Base-by-base conservation (phyloP, 1,140 invertebrate genomes). In the Zaprionus ghesquierei region DNA sequence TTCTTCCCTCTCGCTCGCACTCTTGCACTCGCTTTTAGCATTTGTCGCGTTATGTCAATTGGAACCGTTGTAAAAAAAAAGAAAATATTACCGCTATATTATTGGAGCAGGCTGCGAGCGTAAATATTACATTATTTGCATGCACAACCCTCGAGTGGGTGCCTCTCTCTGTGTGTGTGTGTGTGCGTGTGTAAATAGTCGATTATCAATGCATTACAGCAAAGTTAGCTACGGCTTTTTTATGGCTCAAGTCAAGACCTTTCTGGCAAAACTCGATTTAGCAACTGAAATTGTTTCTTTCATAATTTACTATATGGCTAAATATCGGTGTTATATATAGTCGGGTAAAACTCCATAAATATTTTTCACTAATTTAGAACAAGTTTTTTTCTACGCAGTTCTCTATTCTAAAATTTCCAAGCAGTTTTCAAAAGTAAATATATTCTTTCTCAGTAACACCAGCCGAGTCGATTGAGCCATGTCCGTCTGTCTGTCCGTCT, bases 191-290 rank as follows among this genome's bases (percentile, higher is more conserved):
- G 41, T 22, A 18, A 46, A 46, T 46, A 46, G 41, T 46, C 18
- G 18, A 46, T 46, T 46, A 46, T 46, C 41, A 46, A 46, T 46
- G 41, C 41, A 46, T 46, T 46, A 46, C 41, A 46, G n/a, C 8
- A 10, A 46, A 46, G 18, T 46, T 46, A 22, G 41, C 22, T 46
- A 46, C 41, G 41, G 41, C n/a, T n/a, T 46, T 46, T 46, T 46
- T 46, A 46, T 22, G 41, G 18, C 41, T 46, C 20, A 22, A 46
- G 41, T 46, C 41, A 18, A 46, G 41, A 46, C 41, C 41, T 46
- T 46, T 46, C n/a, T 22, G 0, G 18, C 18, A 10, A 46, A 46
- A 46, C 3, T 46, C 41, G 41, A 46, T 46, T 46, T 46, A 46
- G 18, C 18, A 46, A 22, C 41, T 46, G 41, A 46, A 46, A 22